Evolutionary conservation across 2,888 invertebrate species (phyloP).

Genomic region (Drosophila anomelani): DNA sequence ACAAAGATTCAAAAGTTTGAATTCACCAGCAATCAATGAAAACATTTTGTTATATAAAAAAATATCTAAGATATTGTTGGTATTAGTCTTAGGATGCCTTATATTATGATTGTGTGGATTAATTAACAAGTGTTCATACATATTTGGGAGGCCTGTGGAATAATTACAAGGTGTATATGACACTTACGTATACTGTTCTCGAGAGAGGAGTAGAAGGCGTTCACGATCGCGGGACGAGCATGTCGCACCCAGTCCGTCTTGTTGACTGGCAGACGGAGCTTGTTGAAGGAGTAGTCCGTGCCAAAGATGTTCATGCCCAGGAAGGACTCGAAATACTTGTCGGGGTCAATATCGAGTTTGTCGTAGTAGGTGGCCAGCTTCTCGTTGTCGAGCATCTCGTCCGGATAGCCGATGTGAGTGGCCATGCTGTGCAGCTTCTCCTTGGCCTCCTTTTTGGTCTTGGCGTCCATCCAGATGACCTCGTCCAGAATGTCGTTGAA

Average conservation of each 20-base stretch:
- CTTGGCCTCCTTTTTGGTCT: conserved; percentile 90
- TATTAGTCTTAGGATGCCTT: no score
- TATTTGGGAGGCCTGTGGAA: neutral
- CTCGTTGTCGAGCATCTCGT: conserved; percentile 92
- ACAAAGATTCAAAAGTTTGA: neutral
- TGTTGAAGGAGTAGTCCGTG: conserved; percentile 91
- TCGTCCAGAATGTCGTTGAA: conserved; percentile 92
- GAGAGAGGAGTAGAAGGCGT: conserved; percentile 93
- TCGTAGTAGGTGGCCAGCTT: conserved; percentile 93
- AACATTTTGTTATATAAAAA: neutral
- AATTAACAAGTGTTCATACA: neutral
- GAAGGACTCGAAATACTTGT: conserved; percentile 90
- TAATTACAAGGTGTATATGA: neutral
- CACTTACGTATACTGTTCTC: conserved; percentile 95
- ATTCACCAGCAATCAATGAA: neutral
- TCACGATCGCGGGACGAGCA: conserved; percentile 93
- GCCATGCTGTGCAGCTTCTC: conserved; percentile 93
- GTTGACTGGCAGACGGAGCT: conserved; percentile 91
- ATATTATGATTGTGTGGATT: no score
- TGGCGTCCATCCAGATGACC: conserved; percentile 97
- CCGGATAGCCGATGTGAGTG: conserved; percentile 96
- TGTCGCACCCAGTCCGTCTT: conserved; percentile 95
- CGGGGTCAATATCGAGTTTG: conserved; percentile 89
- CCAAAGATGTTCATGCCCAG: conserved; percentile 92
- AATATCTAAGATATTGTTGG: neutral